Conservation (phyloP, 2,797 vertebrate genomes). For the Cheracebus regulus region DNA sequence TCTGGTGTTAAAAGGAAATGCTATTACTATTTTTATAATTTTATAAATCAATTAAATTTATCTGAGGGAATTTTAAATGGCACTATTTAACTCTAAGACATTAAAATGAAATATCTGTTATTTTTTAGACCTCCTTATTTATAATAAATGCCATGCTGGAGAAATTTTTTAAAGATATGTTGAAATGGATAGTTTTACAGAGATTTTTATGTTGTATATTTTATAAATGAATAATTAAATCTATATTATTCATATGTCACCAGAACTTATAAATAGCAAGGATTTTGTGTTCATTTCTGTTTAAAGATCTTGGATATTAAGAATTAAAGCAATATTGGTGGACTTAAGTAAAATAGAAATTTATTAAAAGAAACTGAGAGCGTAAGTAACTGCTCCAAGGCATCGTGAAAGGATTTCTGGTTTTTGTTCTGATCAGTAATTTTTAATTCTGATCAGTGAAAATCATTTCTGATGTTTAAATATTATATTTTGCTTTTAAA, state of each 20-base stretch:
- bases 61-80: background rate
- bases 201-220: background rate
- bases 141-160: background rate
- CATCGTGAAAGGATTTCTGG: background rate
- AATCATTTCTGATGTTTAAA: background rate
- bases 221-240: background rate
- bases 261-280: background rate
- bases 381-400: background rate
- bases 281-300: background rate
- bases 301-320: conserved; percentile 23
- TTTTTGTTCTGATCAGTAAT: background rate
- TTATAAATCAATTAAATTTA: conserved; percentile 36
- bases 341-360: background rate
- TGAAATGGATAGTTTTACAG: background rate
- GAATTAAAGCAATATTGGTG: background rate
- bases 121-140: conserved; percentile 9
- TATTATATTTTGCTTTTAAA: background rate
- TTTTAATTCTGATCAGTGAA: background rate
- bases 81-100: conserved; percentile 31
- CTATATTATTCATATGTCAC: background rate
- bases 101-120: conserved; percentile 4
- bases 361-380: conserved; percentile 2
- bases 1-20: conserved; percentile 5
- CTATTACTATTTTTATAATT: conserved; percentile 37
- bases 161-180: background rate